Conservation (phyloP, 2,113 vertebrate species). For the Phyllopteryx taeniolatus region DNA sequence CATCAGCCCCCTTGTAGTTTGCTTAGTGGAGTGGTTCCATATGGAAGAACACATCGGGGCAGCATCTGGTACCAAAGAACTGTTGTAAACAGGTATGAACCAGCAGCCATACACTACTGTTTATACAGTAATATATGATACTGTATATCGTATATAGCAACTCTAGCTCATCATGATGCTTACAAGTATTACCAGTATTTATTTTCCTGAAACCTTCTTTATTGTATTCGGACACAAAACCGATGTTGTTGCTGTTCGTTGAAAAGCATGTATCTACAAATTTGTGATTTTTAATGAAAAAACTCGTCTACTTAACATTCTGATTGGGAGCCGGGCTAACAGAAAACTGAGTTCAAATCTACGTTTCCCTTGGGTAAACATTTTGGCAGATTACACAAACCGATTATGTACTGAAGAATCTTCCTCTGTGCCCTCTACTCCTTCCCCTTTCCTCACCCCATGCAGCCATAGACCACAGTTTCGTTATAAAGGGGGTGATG, state of each 20-base stretch:
- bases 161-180: slow-evolving; percentile 15
- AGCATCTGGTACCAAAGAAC: slow-evolving; percentile 64
- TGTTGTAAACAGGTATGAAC: slow-evolving; percentile 53
- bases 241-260: neutral
- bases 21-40: slow-evolving; percentile 77
- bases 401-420: slow-evolving; percentile 25
- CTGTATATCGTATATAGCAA: slow-evolving; percentile 20
- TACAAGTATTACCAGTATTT: neutral
- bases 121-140: slow-evolving; percentile 12
- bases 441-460: slow-evolving; percentile 39
- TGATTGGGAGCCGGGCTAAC: neutral
- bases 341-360: neutral
- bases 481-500: slow-evolving; percentile 9
- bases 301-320: neutral
- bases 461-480: slow-evolving; percentile 16
- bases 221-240: neutral
- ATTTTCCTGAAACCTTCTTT: neutral
- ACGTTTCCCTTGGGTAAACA: neutral
- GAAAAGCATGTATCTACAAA: neutral
- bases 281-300: neutral
- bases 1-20: slow-evolving; percentile 71
- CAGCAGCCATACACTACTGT: slow-evolving; percentile 45
- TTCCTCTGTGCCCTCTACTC: slow-evolving; percentile 13
- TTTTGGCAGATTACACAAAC: slow-evolving; percentile 26
- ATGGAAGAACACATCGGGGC: slow-evolving; percentile 64